phyloP scores from a whole-genome alignment of 2,113 vertebrate genomes.

The Hystrix brachyura region DNA sequence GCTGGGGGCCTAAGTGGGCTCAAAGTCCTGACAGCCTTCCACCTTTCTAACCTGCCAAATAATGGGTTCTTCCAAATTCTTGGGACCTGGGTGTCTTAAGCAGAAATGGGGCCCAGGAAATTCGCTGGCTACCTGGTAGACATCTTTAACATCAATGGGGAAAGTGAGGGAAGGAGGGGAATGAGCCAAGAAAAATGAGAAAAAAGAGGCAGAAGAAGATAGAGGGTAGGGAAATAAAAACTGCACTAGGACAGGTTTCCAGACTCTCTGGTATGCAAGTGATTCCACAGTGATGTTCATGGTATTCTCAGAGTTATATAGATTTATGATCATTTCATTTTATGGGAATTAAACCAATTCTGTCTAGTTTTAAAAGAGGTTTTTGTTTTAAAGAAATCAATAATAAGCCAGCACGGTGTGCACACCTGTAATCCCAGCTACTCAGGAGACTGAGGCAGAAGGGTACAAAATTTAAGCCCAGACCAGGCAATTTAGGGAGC shows the following conservation, averaged over 20 bases:
- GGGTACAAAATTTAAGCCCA: background rate
- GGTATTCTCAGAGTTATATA: background rate
- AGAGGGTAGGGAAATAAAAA: background rate
- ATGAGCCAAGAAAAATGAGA: background rate
- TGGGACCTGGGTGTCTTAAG: background rate
- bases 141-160: background rate
- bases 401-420: background rate
- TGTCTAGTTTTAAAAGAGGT: background rate
- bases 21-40: background rate
- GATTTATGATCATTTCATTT: background rate
- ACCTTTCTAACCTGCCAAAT: background rate
- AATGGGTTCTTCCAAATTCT: background rate
- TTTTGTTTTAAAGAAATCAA: background rate
- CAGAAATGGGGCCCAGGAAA: background rate
- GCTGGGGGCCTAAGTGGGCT: background rate
- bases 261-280: rapidly evolving
- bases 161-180: background rate
- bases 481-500: background rate
- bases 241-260: no score
- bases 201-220: background rate
- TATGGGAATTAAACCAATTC: background rate
- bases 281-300: background rate
- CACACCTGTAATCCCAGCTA: background rate
- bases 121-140: background rate
- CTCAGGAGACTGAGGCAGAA: background rate